Percentiles rank a stretch among this genome's conserved stretches.
Evolutionary conservation across 1,140 invertebrate species (phyloP).

Genomic region (Cherax destructor): DNA sequence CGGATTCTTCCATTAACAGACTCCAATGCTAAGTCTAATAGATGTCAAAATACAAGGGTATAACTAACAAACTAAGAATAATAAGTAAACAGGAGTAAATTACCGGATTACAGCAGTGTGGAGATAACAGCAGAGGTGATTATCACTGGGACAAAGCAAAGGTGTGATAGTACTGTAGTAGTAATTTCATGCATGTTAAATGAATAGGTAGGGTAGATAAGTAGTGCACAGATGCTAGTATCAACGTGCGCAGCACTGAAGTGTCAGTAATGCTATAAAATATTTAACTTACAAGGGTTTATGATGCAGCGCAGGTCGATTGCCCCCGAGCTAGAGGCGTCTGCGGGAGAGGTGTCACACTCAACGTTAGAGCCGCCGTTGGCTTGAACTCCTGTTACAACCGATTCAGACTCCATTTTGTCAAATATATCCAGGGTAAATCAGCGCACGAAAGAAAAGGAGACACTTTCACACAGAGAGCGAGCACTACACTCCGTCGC

Average conservation of each 20-base stretch:
- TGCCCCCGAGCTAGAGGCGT: slow-evolving; percentile 27
- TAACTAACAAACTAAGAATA: too few species aligned
- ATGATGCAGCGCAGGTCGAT: slow-evolving; percentile 66
- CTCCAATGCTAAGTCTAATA: too few species aligned
- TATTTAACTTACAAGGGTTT: slow-evolving; percentile 56
- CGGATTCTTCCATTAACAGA: too few species aligned
- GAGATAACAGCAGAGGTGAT: too few species aligned
- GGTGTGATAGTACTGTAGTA: too few species aligned
- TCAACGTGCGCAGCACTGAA: background rate
- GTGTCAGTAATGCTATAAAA: background rate
- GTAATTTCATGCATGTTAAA: too few species aligned
- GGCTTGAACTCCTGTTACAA: slow-evolving; percentile 35
- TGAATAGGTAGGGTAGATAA: too few species aligned
- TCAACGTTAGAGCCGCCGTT: slow-evolving; percentile 51
- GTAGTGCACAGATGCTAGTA: too few species aligned
- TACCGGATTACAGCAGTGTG: too few species aligned
- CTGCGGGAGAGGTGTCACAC: slow-evolving; percentile 45
- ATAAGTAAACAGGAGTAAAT: too few species aligned
- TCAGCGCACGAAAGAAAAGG: slow-evolving; percentile 5
- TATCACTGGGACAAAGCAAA: too few species aligned
- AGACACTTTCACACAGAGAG: slow-evolving; percentile 19
- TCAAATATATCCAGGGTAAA: slow-evolving; percentile 22
- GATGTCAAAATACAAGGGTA: too few species aligned
- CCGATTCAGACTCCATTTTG: slow-evolving; percentile 37
- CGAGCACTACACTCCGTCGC: slow-evolving; percentile 35